Evolutionary conservation across 2,888 invertebrate genomes (phyloP).

Genomic region (Diarsia rubi): DNA sequence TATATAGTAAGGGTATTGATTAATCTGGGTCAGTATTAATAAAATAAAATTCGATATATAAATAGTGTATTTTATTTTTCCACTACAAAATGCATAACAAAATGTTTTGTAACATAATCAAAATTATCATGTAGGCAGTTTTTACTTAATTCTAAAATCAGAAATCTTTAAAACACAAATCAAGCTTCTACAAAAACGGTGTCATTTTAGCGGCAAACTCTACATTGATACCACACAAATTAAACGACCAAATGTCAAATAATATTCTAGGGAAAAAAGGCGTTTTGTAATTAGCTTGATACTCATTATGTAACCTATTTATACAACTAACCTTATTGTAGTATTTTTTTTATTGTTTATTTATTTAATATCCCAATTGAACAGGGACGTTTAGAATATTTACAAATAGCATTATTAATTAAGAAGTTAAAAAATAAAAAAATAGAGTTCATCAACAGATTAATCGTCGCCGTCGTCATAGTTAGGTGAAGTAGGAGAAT

Average conservation of each 20-base stretch:
- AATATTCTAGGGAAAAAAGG: neutral
- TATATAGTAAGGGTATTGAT: conserved; percentile 45
- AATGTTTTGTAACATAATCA: conserved; percentile 40
- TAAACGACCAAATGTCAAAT: conserved; percentile 2
- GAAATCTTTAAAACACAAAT: conserved; percentile 18
- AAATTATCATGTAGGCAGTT: conserved; percentile 30
- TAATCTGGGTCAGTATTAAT: conserved; percentile 58
- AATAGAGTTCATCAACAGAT: conserved; percentile 45
- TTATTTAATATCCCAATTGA: conserved; percentile 25
- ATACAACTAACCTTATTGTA: conserved; percentile 46
- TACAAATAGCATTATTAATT: conserved; percentile 54
- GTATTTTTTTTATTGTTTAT: conserved; percentile 24
- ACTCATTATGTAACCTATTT: conserved; percentile 44
- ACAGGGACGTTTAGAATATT: conserved; percentile 49
- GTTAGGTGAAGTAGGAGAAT: conserved; percentile 92
- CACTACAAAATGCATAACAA: conserved; percentile 62
- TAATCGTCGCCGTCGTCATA: conserved; percentile 91
- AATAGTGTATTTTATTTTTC: conserved; percentile 63
- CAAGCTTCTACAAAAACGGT: conserved; percentile 24
- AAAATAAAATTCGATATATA: conserved; percentile 57
- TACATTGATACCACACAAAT: conserved; percentile 13
- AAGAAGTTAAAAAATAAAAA: conserved; percentile 33
- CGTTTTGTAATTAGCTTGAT: conserved; percentile 30
- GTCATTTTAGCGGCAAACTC: conserved; percentile 17
- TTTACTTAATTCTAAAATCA: conserved; percentile 49